Evolutionary conservation across 2,888 invertebrate species (phyloP).

Genomic region (Acheta domesticus): DNA sequence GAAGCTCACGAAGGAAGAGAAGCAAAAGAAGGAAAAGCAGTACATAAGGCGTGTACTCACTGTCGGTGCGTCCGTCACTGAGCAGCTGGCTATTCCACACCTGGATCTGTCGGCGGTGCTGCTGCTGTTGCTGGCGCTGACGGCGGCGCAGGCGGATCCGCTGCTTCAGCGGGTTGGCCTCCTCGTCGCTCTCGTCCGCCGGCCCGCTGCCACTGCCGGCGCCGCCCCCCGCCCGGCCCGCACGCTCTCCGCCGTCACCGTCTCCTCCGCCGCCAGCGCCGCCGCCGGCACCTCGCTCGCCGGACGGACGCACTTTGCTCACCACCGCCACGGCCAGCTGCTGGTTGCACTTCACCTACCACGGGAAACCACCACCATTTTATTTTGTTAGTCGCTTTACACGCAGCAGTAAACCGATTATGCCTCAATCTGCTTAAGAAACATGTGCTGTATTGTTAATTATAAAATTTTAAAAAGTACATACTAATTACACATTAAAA

Average conservation of each 20-base stretch:
- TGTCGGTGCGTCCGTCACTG: conserved; percentile 53
- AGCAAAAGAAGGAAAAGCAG: too few species aligned
- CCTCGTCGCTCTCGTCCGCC: conserved; percentile 62
- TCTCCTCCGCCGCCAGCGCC: conserved; percentile 48
- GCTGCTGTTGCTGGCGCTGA: conserved; percentile 49
- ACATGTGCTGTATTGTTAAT: too few species aligned
- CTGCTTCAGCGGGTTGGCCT: conserved; percentile 62
- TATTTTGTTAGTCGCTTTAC: background rate
- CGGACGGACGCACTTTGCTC: background rate
- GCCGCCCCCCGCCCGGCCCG: background rate
- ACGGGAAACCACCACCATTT: conserved; percentile 24
- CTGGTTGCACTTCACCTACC: conserved; percentile 58
- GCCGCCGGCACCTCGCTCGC: background rate
- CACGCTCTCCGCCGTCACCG: conserved; percentile 51
- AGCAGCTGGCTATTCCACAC: conserved; percentile 43
- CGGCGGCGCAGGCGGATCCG: conserved; percentile 58
- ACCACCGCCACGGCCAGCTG: conserved; percentile 46
- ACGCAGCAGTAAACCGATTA: too few species aligned
- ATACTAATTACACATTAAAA: too few species aligned
- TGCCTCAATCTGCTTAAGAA: too few species aligned
- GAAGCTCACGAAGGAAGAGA: too few species aligned
- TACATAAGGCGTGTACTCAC: conserved; percentile 43
- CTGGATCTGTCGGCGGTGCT: conserved; percentile 35
- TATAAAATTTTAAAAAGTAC: too few species aligned
- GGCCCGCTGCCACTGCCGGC: conserved; percentile 38